Conservation (phyloP, 1,140 invertebrate species). For the Chelonus insularis region DNA sequence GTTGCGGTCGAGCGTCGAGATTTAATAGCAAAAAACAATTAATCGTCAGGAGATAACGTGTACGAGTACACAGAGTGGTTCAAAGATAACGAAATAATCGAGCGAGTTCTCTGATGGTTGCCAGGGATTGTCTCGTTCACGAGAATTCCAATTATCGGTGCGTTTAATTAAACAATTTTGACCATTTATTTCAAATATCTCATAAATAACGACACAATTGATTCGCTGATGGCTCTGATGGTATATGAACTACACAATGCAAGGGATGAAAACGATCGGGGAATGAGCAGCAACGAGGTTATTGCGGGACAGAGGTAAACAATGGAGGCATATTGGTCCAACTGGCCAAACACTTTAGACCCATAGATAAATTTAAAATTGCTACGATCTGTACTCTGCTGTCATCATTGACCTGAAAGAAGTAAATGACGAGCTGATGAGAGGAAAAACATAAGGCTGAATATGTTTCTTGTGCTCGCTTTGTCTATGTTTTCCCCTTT, state of each 20-base stretch:
- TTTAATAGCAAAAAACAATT: slow-evolving; percentile 7
- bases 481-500: slow-evolving; percentile 32
- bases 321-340: slow-evolving; percentile 36
- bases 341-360: slow-evolving; percentile 53
- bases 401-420: neutral
- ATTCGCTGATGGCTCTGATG: neutral
- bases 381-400: slow-evolving; percentile 15
- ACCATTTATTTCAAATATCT: neutral
- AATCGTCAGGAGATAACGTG: neutral
- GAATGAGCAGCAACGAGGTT: neutral
- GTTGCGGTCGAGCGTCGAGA: neutral
- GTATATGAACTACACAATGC: neutral
- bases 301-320: slow-evolving; percentile 1
- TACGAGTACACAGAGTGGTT: neutral
- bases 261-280: slow-evolving; percentile 16
- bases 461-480: neutral
- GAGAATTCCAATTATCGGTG: slow-evolving; percentile 3
- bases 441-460: slow-evolving; percentile 1
- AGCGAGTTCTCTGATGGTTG: neutral
- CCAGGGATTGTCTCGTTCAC: neutral
- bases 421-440: neutral
- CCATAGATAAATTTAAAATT: slow-evolving; percentile 21
- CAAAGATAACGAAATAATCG: slow-evolving; percentile 7
- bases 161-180: slow-evolving; percentile 16
- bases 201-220: slow-evolving; percentile 12